A percentile compares a stretch with the other conserved stretches of the same genome.
phyloP scores from a whole-genome alignment of 2,888 invertebrate species.

The Tachina grossa region DNA sequence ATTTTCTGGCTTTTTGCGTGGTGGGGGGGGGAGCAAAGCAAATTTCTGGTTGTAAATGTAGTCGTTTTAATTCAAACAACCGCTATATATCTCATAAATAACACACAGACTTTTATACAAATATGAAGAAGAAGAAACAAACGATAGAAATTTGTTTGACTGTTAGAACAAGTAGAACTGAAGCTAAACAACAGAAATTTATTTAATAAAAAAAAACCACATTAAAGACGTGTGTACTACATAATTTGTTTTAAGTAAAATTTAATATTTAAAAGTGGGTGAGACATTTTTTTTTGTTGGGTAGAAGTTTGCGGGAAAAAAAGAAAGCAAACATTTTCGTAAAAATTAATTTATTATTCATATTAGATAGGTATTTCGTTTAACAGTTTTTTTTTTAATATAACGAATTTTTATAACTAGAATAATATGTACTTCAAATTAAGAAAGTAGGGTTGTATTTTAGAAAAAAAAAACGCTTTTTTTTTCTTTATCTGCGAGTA shows the following conservation, averaged over 20 bases:
- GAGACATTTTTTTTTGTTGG: conserved; percentile 7
- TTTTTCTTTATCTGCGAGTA: conserved; percentile 40
- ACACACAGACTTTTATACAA: conserved; percentile 1
- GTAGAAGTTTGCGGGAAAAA: background rate
- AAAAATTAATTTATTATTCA: background rate
- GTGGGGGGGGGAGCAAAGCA: conserved; percentile 17
- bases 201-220: conserved; percentile 18
- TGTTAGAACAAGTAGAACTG: conserved; percentile 46
- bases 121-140: background rate
- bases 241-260: conserved; percentile 52
- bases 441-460: background rate
- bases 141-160: conserved; percentile 54
- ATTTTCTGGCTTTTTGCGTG: conserved; percentile 11
- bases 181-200: conserved; percentile 27
- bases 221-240: conserved; percentile 13
- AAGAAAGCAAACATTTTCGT: background rate
- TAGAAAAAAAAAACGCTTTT: conserved; percentile 9
- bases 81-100: conserved; percentile 45
- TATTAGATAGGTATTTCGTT: background rate
- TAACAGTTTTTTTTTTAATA: background rate
- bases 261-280: conserved; percentile 33
- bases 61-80: conserved; percentile 49
- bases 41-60: conserved; percentile 16
- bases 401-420: no score
- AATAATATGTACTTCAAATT: conserved; percentile 1